Percentiles rank a stretch among this genome's conserved stretches.
Evolutionary conservation across 2,888 invertebrate genomes (phyloP).

Genomic region (Sphaerophoria taeniata): DNA sequence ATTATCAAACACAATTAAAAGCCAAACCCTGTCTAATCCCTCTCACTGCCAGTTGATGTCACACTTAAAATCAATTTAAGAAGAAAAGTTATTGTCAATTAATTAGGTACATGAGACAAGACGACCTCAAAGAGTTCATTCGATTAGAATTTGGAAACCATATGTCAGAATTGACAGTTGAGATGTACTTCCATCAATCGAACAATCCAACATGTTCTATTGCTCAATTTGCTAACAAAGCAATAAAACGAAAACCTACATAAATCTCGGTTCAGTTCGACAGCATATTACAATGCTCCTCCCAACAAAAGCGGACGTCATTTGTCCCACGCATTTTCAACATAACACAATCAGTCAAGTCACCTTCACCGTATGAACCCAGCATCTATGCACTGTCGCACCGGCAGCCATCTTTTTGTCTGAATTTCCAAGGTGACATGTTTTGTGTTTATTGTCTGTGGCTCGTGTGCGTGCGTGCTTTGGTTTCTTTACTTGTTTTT

Average conservation of each 20-base stretch:
- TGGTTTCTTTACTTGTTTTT: neutral
- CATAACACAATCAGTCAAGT: conserved; percentile 47
- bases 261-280: conserved; percentile 4
- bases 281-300: conserved; percentile 2
- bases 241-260: conserved; percentile 21
- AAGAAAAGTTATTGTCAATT: too few relatives aligned
- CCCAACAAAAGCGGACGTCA: conserved; percentile 57
- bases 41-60: too few relatives aligned
- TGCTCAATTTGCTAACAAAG: conserved; percentile 1
- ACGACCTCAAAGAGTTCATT: too few relatives aligned
- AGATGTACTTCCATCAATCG: conserved; percentile 15
- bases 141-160: too few relatives aligned
- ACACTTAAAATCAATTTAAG: too few relatives aligned
- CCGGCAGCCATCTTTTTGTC: conserved; percentile 23
- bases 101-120: too few relatives aligned
- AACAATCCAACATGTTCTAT: conserved; percentile 21
- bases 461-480: neutral
- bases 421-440: conserved; percentile 30
- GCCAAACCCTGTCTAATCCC: neutral
- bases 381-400: neutral
- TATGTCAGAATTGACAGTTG: conserved; percentile 7
- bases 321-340: conserved; percentile 56
- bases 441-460: conserved; percentile 6
- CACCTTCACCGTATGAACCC: conserved; percentile 9
- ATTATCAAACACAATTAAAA: conserved; percentile 17